Evolutionary conservation across 2,888 invertebrate species (phyloP), one percentile per base, ranked within the genome.

Genomic region (Leptinotarsa haldemani): DNA sequence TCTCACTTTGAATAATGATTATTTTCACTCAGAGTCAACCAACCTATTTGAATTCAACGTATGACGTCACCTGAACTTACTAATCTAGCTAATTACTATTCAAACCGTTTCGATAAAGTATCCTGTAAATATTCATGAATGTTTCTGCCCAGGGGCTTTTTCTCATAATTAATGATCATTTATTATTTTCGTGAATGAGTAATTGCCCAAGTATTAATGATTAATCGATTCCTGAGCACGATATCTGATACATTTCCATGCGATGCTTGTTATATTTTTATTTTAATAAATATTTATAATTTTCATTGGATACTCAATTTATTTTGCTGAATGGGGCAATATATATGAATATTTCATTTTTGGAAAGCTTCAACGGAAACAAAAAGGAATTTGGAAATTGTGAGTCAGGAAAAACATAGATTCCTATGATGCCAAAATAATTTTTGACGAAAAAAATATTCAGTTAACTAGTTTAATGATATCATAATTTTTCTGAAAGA

Each of bases 141-240:
- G 61, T 5, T 40, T 61, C 15, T 7, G 16, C 30, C 61, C 61
- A n/a, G 61, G 15, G 61, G 61, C 40, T 61, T 16, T 61, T 61
- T 40, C 40, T n/a, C 61, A 61, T 61, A 61, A 61, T 61, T 61
- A 40, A 61, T 61, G 61, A n/a, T n/a, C 61, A 61, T 18, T 61
- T 40, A 61, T 30, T 20, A 61, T 61, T 30, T 61, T 61, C n/a
- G 7, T 61, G 61, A 30, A 18, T 30, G 40, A 40, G 12, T 61
- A 40, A 61, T 25, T 30, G 30, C 30, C 18, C 16, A 7, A 30
- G 25, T 40, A 30, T 30, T 30, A 30, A 30, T 61, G 61, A 61
- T 61, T 25, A 40, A 61, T 61, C 30, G 40, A 61, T 61, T 40
- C n/a, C 25, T n/a, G n/a, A n/a, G 16, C 25, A 61, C 30, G 56